phyloP scores from a whole-genome alignment of 2,888 invertebrate genomes.

The Hipparchia semele region DNA sequence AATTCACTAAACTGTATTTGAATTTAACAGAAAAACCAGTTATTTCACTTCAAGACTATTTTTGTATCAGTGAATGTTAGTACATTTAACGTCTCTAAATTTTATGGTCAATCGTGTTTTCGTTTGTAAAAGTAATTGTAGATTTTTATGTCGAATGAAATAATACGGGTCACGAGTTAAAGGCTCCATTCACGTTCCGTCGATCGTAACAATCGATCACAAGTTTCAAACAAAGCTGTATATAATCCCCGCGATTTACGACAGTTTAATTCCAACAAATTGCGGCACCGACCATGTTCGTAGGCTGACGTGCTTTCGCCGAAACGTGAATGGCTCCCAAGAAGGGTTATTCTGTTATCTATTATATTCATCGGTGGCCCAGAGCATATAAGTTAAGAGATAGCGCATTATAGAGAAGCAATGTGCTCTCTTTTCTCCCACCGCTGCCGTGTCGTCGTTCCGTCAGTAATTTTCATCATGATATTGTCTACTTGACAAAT shows the following conservation, averaged over 20 bases:
- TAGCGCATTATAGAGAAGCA: constrained; percentile 24
- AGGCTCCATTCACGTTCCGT: constrained; percentile 39
- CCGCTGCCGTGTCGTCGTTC: constrained; percentile 46
- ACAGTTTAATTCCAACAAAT: constrained; percentile 17
- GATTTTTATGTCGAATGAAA: constrained; percentile 19
- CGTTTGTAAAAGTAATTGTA: not conserved
- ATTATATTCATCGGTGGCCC: constrained; percentile 32
- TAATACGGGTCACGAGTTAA: constrained; percentile 37
- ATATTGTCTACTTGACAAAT: constrained; percentile 28
- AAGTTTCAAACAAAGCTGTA: constrained; percentile 10
- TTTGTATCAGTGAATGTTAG: not conserved
- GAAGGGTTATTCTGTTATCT: constrained; percentile 47
- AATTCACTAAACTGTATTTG: not conserved
- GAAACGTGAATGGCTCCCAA: constrained; percentile 40
- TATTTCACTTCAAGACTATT: not conserved
- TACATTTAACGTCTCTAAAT: constrained; percentile 5
- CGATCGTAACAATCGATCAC: constrained; percentile 19
- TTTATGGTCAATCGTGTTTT: constrained; percentile 12
- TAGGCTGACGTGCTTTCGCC: constrained; percentile 26
- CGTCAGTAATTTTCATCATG: constrained; percentile 21
- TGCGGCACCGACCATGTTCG: constrained; percentile 10
- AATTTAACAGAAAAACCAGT: not conserved
- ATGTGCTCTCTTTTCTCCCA: constrained; percentile 56
- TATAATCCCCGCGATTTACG: constrained; percentile 22
- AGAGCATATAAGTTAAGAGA: constrained; percentile 28